phyloP scores from a whole-genome alignment of 2,113 vertebrate genomes.

The Vanacampus margaritifer region DNA sequence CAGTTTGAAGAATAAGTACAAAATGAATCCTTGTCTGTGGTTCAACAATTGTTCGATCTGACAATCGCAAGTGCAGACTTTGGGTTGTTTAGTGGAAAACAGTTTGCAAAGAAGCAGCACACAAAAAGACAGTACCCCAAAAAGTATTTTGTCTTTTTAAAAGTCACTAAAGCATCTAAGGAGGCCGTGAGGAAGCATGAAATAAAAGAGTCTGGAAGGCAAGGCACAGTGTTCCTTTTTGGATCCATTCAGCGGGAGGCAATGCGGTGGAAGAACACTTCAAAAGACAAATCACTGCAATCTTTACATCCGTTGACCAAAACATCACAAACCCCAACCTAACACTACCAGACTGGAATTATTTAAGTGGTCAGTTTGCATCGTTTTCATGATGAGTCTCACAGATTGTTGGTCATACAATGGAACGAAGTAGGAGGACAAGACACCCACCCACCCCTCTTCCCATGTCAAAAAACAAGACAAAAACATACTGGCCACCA shows the following conservation, averaged over 20 bases:
- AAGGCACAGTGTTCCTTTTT: constrained; percentile 53
- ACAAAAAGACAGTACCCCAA: not conserved
- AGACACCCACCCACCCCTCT: too few species aligned
- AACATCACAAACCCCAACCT: not conserved
- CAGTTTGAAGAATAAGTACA: not conserved
- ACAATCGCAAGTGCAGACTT: not conserved
- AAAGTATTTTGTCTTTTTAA: not conserved
- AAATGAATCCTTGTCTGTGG: not conserved
- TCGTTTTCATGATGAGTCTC: not conserved
- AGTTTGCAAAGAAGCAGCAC: constrained; percentile 6
- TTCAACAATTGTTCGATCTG: not conserved
- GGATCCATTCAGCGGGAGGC: constrained; percentile 24
- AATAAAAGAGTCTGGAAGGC: constrained; percentile 43
- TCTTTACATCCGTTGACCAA: too few species aligned
- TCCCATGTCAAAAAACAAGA: constrained; percentile 4
- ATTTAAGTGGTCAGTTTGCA: constrained; percentile 23
- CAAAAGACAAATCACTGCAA: constrained; percentile 2
- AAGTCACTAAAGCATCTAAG: constrained; percentile 11
- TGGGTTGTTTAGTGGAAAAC: not conserved
- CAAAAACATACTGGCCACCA: constrained; percentile 45
- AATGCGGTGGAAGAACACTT: constrained; percentile 10
- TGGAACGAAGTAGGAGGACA: constrained; percentile 5
- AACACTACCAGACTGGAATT: not conserved
- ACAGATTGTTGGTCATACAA: constrained; percentile 22
- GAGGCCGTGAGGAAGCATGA: constrained; percentile 5